Evolutionary conservation across 2,113 vertebrate genomes (phyloP), one percentile per base, ranked within the genome.

Genomic region (Craseonycteris thonglongyai): DNA sequence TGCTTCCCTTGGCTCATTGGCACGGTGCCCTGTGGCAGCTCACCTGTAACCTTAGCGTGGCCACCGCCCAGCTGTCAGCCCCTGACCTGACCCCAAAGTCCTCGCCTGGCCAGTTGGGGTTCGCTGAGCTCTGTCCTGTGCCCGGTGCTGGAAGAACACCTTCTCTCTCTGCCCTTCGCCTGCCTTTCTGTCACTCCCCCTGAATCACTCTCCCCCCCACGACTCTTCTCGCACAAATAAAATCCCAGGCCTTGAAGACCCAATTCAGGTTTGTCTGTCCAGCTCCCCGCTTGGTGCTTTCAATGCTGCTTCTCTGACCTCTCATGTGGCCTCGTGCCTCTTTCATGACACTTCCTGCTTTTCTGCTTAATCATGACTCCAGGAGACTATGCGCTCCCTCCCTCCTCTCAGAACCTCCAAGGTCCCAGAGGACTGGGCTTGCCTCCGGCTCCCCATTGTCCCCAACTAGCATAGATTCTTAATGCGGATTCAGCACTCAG

Each of bases 51-150:
- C 68, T 38, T 4, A 30, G 63, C 38, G 8, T 40, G 42, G 11
- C 1, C 4, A 0, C 19, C 0, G 2, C 28, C 56, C 45, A 1
- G 76, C 68, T 19, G n/a, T 26, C 80, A 12, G 58, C 56, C 71
- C 49, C 38, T 12, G 0, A 0, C 38, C 21, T 33, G 15, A n/a
- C 22, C 18, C 3, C 2, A 0, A 1, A 4, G 6, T 8, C 9
- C 42, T 88, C 56, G 33, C 78, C 61, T 54, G 91, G 18, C 65
- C 56, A 4, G 1, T 13, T 76, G 40, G 35, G 33, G 1, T 15
- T 15, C 49, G 38, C 80, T 18, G 3, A 18, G 65, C 71, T 45
- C 28, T 1, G 45, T 51, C 66, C 1, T 0, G 3, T 6, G 1
- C 40, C 11, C 40, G 13, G 18, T 0, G 3, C 38, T 35, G 5